A percentile compares a stretch with the other conserved stretches of the same genome.
Conservation (phyloP, 1,140 invertebrate species). For the Geopemphigus sp. region DNA sequence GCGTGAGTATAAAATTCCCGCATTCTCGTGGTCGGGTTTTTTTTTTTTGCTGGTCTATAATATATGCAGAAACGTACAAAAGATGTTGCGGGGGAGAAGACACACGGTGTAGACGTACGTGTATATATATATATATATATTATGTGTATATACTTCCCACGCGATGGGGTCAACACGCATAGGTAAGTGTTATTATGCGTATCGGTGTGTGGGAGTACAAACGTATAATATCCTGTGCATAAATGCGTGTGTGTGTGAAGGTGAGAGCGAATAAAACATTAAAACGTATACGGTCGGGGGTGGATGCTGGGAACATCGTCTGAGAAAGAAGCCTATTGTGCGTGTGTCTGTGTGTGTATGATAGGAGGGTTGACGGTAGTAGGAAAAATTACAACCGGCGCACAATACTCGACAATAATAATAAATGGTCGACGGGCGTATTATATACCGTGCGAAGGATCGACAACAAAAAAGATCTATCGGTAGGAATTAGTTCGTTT, state of each 20-base stretch:
- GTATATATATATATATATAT: no score
- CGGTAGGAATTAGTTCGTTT: background rate
- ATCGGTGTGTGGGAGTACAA: background rate
- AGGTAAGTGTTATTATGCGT: no score
- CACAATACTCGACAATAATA: no score
- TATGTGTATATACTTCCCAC: slow-evolving; percentile 7
- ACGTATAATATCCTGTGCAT: background rate
- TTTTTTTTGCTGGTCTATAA: background rate
- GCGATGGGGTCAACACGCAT: background rate
- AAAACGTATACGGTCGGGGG: background rate
- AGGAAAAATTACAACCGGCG: background rate
- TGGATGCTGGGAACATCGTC: background rate
- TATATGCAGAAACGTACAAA: background rate
- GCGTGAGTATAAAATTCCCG: no score
- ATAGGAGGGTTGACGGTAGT: background rate
- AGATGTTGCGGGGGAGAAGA: slow-evolving; percentile 25
- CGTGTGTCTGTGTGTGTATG: no score
- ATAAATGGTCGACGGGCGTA: no score
- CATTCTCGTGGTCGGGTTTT: background rate
- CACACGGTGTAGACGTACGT: no score
- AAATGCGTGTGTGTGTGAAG: background rate
- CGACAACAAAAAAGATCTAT: no score
- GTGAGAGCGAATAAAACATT: background rate
- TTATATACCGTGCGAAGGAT: no score
- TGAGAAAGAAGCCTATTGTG: background rate